Evolutionary conservation across 2,888 invertebrate species (phyloP).

Genomic region (Hecatera dysodea): DNA sequence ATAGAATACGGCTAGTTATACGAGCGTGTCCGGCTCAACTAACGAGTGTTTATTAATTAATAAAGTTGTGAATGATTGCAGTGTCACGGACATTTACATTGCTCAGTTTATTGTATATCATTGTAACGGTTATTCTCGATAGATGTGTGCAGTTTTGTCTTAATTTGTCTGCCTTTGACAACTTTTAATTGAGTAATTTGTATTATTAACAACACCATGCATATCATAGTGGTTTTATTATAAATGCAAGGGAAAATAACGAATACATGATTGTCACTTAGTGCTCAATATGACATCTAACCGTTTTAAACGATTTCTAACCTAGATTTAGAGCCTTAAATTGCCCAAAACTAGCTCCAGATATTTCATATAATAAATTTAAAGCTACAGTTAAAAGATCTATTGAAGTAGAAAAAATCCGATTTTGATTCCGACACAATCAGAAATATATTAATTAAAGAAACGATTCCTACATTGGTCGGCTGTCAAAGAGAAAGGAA

Average conservation of each 20-base stretch:
- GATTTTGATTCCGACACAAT: too few relatives aligned
- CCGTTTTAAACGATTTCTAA: too few relatives aligned
- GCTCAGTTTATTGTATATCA: constrained; percentile 35
- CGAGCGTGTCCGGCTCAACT: constrained; percentile 58
- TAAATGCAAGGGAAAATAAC: too few relatives aligned
- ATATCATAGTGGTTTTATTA: neutral
- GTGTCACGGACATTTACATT: constrained; percentile 42
- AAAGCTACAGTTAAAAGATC: neutral
- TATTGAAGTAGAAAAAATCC: too few relatives aligned
- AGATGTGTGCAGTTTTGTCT: constrained; percentile 43
- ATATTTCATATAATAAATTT: too few relatives aligned
- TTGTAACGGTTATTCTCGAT: constrained; percentile 47
- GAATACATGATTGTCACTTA: too few relatives aligned
- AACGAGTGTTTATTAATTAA: constrained; percentile 66
- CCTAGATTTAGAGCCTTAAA: too few relatives aligned
- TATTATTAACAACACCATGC: neutral
- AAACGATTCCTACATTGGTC: constrained; percentile 25
- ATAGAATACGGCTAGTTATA: constrained; percentile 57
- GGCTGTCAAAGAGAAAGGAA: constrained; percentile 12
- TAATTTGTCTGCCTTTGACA: constrained; percentile 19
- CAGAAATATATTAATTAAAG: constrained; percentile 26
- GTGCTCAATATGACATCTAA: too few relatives aligned
- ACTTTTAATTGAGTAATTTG: constrained; percentile 21
- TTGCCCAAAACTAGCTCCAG: neutral
- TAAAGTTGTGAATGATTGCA: constrained; percentile 57